Evolutionary conservation across 2,797 vertebrate species (phyloP).

Genomic region (Lateolabrax maculatus): DNA sequence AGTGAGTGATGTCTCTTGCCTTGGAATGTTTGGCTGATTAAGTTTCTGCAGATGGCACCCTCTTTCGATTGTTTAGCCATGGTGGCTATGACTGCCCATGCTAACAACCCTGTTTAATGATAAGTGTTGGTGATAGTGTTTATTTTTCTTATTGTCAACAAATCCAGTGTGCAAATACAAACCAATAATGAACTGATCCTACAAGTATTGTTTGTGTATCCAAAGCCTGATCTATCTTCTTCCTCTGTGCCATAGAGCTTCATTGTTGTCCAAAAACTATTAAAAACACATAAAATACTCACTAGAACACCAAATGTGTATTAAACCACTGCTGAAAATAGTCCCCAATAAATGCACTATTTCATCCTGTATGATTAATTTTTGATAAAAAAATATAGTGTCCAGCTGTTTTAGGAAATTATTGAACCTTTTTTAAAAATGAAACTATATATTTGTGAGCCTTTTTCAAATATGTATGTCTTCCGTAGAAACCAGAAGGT

Average conservation of each 20-base stretch:
- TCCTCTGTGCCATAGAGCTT: constrained; percentile 34
- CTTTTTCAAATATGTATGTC: constrained; percentile 13
- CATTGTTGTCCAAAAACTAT: not conserved
- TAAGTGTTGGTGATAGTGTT: constrained; percentile 5
- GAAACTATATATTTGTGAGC: constrained; percentile 12
- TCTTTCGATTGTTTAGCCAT: constrained; percentile 22
- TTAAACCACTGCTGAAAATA: not conserved
- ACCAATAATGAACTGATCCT: constrained; percentile 15
- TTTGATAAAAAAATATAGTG: not conserved
- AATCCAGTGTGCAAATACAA: constrained; percentile 16
- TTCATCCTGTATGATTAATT: not conserved
- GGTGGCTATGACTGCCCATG: constrained; percentile 42
- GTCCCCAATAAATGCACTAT: constrained; percentile 1
- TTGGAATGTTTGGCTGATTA: constrained; percentile 15
- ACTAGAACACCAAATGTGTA: not conserved
- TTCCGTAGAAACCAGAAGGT: not conserved
- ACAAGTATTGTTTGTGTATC: constrained; percentile 1
- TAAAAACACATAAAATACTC: not conserved
- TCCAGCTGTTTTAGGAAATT: not conserved
- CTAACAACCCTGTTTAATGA: constrained; percentile 17
- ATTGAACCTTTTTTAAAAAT: not conserved
- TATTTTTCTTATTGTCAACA: constrained; percentile 25
- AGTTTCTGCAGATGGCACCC: not conserved
- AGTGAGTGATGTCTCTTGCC: constrained; percentile 8
- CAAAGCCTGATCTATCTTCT: constrained; percentile 10